Conservation (phyloP, 2,113 vertebrate species). For the Aepyceros melampus region DNA sequence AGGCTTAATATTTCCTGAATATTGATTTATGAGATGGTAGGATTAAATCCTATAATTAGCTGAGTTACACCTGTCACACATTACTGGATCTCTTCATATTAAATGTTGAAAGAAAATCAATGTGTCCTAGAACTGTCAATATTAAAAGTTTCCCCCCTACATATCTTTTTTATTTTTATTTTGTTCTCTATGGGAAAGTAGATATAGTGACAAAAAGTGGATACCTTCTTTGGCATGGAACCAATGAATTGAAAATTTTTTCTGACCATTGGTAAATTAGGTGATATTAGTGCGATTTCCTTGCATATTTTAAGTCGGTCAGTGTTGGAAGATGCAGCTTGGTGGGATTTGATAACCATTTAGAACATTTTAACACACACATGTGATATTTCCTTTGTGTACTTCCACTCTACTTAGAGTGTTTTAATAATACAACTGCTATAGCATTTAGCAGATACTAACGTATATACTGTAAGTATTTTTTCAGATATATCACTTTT, state of each 20-base stretch:
- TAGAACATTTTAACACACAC: background rate
- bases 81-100: slow-evolving; percentile 40
- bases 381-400: background rate
- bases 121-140: slow-evolving; percentile 27
- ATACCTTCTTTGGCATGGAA: slow-evolving; percentile 28
- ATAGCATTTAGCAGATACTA: slow-evolving; percentile 29
- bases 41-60: slow-evolving; percentile 70
- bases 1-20: slow-evolving; percentile 66
- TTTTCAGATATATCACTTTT: slow-evolving; percentile 29
- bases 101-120: slow-evolving; percentile 61
- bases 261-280: slow-evolving; percentile 58
- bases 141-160: background rate
- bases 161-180: slow-evolving; percentile 71
- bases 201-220: slow-evolving; percentile 21
- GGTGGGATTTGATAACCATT: slow-evolving; percentile 17
- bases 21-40: slow-evolving; percentile 63
- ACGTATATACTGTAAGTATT: background rate
- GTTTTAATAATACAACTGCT: slow-evolving; percentile 47
- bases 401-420: background rate
- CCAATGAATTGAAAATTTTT: slow-evolving; percentile 70
- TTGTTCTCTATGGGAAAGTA: slow-evolving; percentile 50
- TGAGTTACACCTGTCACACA: slow-evolving; percentile 45
- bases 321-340: background rate
- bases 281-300: slow-evolving; percentile 43
- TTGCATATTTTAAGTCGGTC: background rate